These are phyloP conservation scores for Fragum whitleyi DNA, from an alignment of 2,888 invertebrate genomes.

Conservation along the genomic window DNA sequence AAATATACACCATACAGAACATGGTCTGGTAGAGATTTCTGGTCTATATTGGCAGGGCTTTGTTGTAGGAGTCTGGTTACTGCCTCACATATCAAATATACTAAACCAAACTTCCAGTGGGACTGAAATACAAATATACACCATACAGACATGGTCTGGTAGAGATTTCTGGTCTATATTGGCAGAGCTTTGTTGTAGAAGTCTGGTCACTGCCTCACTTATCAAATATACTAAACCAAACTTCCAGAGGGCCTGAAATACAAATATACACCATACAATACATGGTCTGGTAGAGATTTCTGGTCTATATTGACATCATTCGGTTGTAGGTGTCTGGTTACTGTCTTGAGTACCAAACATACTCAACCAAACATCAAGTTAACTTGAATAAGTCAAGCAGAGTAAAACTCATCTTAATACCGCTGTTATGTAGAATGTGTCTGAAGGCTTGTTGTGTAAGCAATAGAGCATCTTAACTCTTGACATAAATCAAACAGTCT, in stretches of 20 bases:
- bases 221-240: constrained; percentile 91
- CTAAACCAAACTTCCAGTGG: constrained; percentile 92
- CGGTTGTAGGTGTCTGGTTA: constrained; percentile 80
- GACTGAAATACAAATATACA: constrained; percentile 86
- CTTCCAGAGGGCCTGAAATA: constrained; percentile 90
- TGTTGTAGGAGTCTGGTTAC: constrained; percentile 87
- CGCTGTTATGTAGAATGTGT: constrained; percentile 93
- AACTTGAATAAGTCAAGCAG: too few species aligned
- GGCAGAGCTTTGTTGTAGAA: constrained; percentile 80
- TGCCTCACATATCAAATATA: constrained; percentile 92
- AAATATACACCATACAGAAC: constrained; percentile 76
- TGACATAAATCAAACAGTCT: too few species aligned
- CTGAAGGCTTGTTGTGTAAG: constrained; percentile 93
- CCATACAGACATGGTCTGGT: constrained; percentile 64
- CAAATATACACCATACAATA: constrained; percentile 75
- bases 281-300: constrained; percentile 69
- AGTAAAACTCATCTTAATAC: constrained; percentile 92
- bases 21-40: constrained; percentile 67
- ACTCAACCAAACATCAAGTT: too few species aligned
- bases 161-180: constrained; percentile 57
- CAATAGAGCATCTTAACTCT: constrained; percentile 93
- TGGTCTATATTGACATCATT: constrained; percentile 30
- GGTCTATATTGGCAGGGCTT: constrained; percentile 28
- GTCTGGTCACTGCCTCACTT: constrained; percentile 90
- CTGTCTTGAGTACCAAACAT: too few species aligned